Evolutionary conservation across 2,797 vertebrate genomes (phyloP).

Genomic region (Hapalemur alaotrensis): DNA sequence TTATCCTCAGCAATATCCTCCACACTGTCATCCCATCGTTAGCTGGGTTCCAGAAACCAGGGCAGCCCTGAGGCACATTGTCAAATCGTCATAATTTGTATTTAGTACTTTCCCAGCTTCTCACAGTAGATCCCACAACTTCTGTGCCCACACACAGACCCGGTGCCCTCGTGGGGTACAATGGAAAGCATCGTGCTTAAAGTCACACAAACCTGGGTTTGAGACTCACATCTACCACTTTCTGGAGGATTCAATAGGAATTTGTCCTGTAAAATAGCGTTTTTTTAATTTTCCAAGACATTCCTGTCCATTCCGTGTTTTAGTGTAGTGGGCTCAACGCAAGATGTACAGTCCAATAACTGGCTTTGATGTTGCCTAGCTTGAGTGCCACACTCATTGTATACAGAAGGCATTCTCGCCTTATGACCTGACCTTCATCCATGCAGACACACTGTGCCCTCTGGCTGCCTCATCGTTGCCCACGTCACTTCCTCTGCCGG

Average conservation of each 20-base stretch:
- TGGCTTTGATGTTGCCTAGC: background rate
- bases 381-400: background rate
- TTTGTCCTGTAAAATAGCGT: background rate
- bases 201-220: background rate
- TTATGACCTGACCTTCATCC: background rate
- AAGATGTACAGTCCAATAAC: background rate
- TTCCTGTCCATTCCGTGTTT: background rate
- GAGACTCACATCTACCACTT: background rate
- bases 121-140: background rate
- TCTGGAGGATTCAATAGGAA: background rate
- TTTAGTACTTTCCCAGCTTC: background rate
- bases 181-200: background rate
- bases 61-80: background rate
- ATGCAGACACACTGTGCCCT: background rate
- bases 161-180: background rate
- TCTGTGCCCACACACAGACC: background rate
- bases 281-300: background rate
- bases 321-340: background rate
- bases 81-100: background rate
- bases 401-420: background rate
- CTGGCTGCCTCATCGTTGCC: background rate
- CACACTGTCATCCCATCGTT: background rate
- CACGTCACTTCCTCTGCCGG: background rate
- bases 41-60: slow-evolving; percentile 35
- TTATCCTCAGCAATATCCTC: background rate